Evolutionary conservation across 2,888 invertebrate species (phyloP), one percentile per base, ranked within the genome.

Genomic region (Scotopteryx bipunctaria): DNA sequence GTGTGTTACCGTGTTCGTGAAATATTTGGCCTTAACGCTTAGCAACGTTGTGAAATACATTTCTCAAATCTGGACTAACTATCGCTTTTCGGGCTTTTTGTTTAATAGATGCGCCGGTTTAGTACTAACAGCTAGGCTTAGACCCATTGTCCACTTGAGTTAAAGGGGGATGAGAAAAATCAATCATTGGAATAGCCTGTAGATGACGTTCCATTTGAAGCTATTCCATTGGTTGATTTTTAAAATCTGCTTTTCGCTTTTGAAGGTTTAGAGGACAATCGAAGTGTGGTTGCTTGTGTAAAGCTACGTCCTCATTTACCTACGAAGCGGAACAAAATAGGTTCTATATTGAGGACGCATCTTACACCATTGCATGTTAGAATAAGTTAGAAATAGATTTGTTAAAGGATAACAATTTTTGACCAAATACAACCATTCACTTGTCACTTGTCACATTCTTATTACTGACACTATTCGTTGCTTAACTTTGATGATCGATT

Each of bases 41-140:
- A 81, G 85, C 84, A 78, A 80, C 80, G 81, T 76, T 80, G 73
- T 78, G 73, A 78, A 81, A 76, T 63, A 88, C 73, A 88, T 89
- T 90, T 90, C 90, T 90, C 90, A 90, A 90, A 90, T 90, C 90
- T 90, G 90, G 90, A 88, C 88, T 89, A 86, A 88, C 89, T 86
- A 73, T 67, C 75, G 87, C 86, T 87, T 83, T 68, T 75, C 75
- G 78, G 79, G 76, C 74, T 78, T 80, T 73, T 58, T 73, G 66
- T 73, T 75, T 73, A 8, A 5, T 23, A 68, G 60, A 67, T 63
- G 53, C 63, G 64, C 70, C 25, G 69, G 47, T 69, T 66, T 60
- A 54, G 61, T 54, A 64, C 59, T 71, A 66, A 72, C 67, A 63
- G 45, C 42, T 43, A 47, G 43, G 46, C 43, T 44, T 35, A 21